Percentiles rank a stretch among this genome's conserved stretches.
Evolutionary conservation across 1,140 invertebrate species (phyloP).

Genomic region (Hormaphis cornu): DNA sequence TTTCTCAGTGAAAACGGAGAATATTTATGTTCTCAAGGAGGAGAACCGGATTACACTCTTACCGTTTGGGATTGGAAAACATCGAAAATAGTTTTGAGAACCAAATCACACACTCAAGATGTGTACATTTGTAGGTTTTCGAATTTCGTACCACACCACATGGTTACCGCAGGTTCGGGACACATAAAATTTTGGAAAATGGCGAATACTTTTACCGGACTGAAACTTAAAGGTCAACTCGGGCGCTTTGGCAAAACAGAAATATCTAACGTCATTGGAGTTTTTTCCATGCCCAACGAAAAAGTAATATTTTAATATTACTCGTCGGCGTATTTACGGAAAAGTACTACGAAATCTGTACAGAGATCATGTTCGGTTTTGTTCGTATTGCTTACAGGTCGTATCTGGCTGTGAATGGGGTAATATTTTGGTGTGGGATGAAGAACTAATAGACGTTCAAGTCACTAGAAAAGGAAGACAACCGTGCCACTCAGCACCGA

Average conservation of each 20-base stretch:
- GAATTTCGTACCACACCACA: conserved; percentile 58
- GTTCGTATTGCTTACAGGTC: conserved; percentile 45
- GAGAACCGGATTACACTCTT: conserved; percentile 72
- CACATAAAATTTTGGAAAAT: conserved; percentile 94
- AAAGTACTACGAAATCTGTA: no score
- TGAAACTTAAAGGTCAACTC: conserved; percentile 75
- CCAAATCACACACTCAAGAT: conserved; percentile 69
- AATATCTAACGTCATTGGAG: conserved; percentile 75
- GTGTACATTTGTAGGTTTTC: conserved; percentile 73
- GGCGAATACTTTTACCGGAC: conserved; percentile 74
- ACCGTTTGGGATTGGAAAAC: conserved; percentile 81
- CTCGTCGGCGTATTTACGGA: no score
- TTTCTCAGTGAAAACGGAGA: conserved; percentile 60
- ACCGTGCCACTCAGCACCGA: conserved; percentile 61
- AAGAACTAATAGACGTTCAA: conserved; percentile 73
- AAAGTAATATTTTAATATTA: conserved; percentile 55
- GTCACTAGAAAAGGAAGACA: conserved; percentile 57
- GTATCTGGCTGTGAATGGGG: conserved; percentile 80
- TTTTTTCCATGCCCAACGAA: conserved; percentile 74
- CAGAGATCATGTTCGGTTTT: conserved; percentile 35
- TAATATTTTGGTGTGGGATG: conserved; percentile 81
- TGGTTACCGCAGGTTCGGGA: conserved; percentile 59
- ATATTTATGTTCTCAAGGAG: conserved; percentile 70
- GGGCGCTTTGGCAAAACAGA: conserved; percentile 84
- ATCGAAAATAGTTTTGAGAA: conserved; percentile 60